Conservation (phyloP, 37 sponge, comb jelly and placozoan species). For the Spongilla lacustris region DNA sequence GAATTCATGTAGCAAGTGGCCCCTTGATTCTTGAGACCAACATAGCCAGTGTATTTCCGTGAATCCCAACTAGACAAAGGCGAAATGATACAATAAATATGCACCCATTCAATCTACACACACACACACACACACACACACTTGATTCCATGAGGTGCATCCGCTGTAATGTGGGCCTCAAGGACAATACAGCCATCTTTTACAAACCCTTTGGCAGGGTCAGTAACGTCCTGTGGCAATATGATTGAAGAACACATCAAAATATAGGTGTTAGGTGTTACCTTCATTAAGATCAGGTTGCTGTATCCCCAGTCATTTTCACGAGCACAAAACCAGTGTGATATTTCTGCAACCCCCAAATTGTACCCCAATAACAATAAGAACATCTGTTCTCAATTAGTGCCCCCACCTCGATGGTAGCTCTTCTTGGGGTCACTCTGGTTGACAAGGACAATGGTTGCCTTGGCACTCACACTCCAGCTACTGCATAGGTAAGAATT, state of each 20-base stretch:
- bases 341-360: slow-evolving; percentile 62
- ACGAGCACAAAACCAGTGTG: slow-evolving; percentile 86
- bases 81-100: background rate
- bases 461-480: slow-evolving; percentile 82
- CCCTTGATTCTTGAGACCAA: slow-evolving; percentile 97
- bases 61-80: slow-evolving; percentile 93
- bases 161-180: slow-evolving; percentile 84
- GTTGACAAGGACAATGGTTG: slow-evolving; percentile 74
- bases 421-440: slow-evolving; percentile 40
- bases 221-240: slow-evolving; percentile 70
- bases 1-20: slow-evolving; percentile 99
- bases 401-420: slow-evolving; percentile 46
- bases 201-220: slow-evolving; percentile 79
- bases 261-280: background rate
- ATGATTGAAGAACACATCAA: background rate
- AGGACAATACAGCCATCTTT: slow-evolving; percentile 72
- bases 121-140: slow-evolving; percentile 33
- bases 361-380: background rate
- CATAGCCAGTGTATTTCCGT: slow-evolving; percentile 95
- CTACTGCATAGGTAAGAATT: slow-evolving; percentile 31
- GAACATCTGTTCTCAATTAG: too few relatives aligned
- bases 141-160: slow-evolving; percentile 98
- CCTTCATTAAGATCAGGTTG: slow-evolving; percentile 83
- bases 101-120: background rate
- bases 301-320: slow-evolving; percentile 99